Evolutionary conservation across 2,888 invertebrate genomes (phyloP).

Genomic region (Xestia c-nigrum): DNA sequence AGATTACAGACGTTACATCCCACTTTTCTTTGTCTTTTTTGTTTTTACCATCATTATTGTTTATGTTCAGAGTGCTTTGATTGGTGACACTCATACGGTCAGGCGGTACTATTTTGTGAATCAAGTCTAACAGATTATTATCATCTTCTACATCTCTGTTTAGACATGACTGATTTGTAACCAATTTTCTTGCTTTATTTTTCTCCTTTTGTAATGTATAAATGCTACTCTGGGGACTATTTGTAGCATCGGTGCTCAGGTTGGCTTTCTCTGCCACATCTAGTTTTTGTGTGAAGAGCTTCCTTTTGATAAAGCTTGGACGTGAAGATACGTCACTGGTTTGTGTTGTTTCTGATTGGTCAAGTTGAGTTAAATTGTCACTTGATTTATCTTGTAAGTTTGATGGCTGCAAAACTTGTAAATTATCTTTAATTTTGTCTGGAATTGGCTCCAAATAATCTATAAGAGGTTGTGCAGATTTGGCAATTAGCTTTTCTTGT

Average conservation of each 20-base stretch:
- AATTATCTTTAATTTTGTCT: slow-evolving; percentile 13
- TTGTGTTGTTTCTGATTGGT: slow-evolving; percentile 51
- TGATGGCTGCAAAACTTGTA: slow-evolving; percentile 26
- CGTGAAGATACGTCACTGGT: slow-evolving; percentile 79
- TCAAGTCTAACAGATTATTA: slow-evolving; percentile 81
- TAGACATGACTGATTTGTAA: slow-evolving; percentile 81
- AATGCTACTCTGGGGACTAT: slow-evolving; percentile 78
- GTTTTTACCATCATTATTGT: slow-evolving; percentile 69
- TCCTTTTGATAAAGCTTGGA: slow-evolving; percentile 86
- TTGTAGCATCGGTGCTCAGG: slow-evolving; percentile 72
- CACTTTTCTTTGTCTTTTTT: slow-evolving; percentile 73
- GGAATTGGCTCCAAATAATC: slow-evolving; percentile 51
- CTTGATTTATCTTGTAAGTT: slow-evolving; percentile 54
- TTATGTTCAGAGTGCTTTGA: slow-evolving; percentile 68
- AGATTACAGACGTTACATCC: slow-evolving; percentile 80
- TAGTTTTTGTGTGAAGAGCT: slow-evolving; percentile 84
- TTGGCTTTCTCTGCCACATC: slow-evolving; percentile 81
- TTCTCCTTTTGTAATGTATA: slow-evolving; percentile 78
- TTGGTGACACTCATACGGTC: slow-evolving; percentile 80
- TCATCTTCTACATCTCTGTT: slow-evolving; percentile 81
- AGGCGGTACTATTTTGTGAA: slow-evolving; percentile 85
- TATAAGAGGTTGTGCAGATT: slow-evolving; percentile 68
- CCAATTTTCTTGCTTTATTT: slow-evolving; percentile 82
- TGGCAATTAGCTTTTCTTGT: slow-evolving; percentile 72
- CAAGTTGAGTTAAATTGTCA: slow-evolving; percentile 45